Evolutionary conservation across 1,140 invertebrate species (phyloP), one percentile per base, ranked within the genome.

Genomic region (Drosophila auraria): DNA sequence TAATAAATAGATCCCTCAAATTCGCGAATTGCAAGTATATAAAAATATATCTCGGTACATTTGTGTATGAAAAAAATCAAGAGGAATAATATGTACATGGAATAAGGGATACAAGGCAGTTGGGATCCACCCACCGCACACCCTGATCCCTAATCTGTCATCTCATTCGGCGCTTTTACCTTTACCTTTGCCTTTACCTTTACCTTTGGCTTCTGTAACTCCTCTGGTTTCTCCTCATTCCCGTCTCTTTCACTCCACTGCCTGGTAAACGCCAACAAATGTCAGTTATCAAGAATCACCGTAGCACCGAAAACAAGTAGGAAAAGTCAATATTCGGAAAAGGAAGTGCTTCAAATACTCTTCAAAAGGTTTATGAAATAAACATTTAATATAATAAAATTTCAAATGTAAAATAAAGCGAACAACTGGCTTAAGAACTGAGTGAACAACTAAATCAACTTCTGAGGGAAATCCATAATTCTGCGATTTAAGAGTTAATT

Each of bases 201-300:
- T 68, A 68, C 64, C 56, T 68, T 60, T 71, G 63, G 50, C 68
- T 71, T 66, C 63, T 47, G 63, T 68, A 47, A 44, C 36, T 66
- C 30, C 40, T 40, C 40, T 15, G 40, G n/a, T 47, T 30, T 25
- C 45, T 45, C 23, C 57, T 33, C 38, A 12, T 42, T 2, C 5
- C n/a, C 36, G 7, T 9, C 17, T 44, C n/a, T n/a, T 25, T 50
- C 11, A 17, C 49, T 25, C 47, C 23, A 12, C 66, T 23, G 20
- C 14, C 51, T 17, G 68, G 59, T 83, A 58, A 73, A 61, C 65
- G 65, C 76, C 72, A 79, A 75, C 83, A 87, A 87, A 87, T 87
- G 83, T 80, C 83, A 87, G 83, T 83, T 87, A 87, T 80, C 78
- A 80, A 73, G 80, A 80, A 87, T 87, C 77, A 74, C 54, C 71